Base-by-base conservation (phyloP, 1,140 invertebrate species). In the Drosophila kikkawai region DNA sequence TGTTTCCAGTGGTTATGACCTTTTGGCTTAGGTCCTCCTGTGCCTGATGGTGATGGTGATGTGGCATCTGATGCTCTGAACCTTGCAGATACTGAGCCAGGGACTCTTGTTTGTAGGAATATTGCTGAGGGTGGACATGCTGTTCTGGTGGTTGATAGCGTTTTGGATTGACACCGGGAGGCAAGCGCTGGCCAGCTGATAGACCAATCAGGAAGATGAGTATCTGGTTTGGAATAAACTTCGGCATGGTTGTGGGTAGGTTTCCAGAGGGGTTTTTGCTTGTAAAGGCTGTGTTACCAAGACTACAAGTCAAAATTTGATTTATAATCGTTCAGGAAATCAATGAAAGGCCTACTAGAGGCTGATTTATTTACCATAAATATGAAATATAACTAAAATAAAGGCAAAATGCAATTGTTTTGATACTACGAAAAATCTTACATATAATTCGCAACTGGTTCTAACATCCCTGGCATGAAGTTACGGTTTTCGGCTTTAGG, bases 1-100 rank as follows among this genome's bases (percentile, higher is more conserved):
- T 95, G 91, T 97, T 96, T 34, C 95, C 95, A n/a, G 96, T 93
- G 91, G 96, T 95, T 13, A 96, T 92, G 50, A 96, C 91, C 87
- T 91, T 34, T 4, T 34, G 15, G 11, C n/a, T 11, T 9, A n/a
- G 11, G 5, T 19, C 90, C 93, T 93, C 78, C 2, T 12, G 79
- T 7, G n/a, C 93, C 19, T 85, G 82, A 22, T 81, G 82, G 9
- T 44, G 64, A 1, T 93, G 93, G 45, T 93, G 86, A 41, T 93
- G 92, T 42, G 93, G 93, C 48, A 91, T 86, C 50, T 93, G 93
- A 19, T 92, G 80, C 15, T 41, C 13, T 1, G 32, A 29, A 0
- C 5, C 26, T 29, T 29, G 26, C 26, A 29, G 5, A 29, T 29
- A 29, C 26, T 29, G 7, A 8, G 9, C 32, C 32, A 34, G 8